Base-by-base conservation (phyloP, 2,888 invertebrate species). In the Aricia artaxerxes region DNA sequence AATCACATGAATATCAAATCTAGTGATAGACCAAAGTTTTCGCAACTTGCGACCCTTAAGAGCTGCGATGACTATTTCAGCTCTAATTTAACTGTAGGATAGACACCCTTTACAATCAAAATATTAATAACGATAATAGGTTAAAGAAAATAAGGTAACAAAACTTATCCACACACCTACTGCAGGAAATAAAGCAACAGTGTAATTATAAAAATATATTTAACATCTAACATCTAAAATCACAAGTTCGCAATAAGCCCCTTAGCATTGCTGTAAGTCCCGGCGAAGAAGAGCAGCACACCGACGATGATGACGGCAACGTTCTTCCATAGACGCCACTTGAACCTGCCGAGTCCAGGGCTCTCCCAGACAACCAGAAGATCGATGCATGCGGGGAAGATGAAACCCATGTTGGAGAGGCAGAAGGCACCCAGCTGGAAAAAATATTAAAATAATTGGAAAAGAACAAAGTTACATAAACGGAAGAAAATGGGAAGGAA, bases 381-480 rank as follows among this genome's bases (percentile, higher is more conserved):
- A n/a, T 94, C 93, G 16, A 94, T 93, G 3, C 89, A 61, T 0
- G 93, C 92, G 0, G 94, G 94, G 81, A 92, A 94, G 82, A 94
- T 92, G 82, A 94, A 94, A 0, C 93, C 94, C 88, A 94, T 92
- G 82, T 92, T 92, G 0, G 93, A 93, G 4, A 94, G 83, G 72
- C 93, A 93, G 83, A 94, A 93, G 0, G 93, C 92, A n/a, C 94
- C 94, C 0, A 94, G 86, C 94, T 94, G 90, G 13, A 60, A 44
- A 16, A 73, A 69, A 2, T 49, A 9, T 49, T 0, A 11, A 49
- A 49, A 49, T 49, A 9, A 49, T 7, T 44, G 44, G 7, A 44
- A 7, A 7, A 44, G 7, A 44, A 5, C 40, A 0, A 40, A 7
- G 1, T 44, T 7, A 44, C 7, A 7, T 44, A 44, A 44, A 44